phyloP scores from a whole-genome alignment of 37 sponge, comb jelly and placozoan genomes.

The Diacarnus erythraeanus region DNA sequence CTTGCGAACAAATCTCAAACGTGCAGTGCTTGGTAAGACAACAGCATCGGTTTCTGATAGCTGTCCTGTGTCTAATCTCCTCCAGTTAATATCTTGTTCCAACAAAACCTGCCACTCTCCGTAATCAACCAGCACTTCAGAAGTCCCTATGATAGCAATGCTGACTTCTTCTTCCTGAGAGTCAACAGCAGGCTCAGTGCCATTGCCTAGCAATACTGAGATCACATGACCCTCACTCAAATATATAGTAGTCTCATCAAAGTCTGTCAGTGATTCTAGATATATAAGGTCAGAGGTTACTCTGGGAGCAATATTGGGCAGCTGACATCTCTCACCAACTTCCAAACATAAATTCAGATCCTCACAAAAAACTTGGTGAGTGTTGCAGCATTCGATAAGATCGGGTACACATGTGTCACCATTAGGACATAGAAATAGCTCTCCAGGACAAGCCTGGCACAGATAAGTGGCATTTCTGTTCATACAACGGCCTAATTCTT shows the following conservation, averaged over 20 bases:
- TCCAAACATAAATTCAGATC: constrained; percentile 49
- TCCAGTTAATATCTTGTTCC: constrained; percentile 42
- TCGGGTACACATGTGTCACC: constrained; percentile 49
- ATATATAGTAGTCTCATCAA: constrained; percentile 4
- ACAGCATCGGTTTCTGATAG: constrained; percentile 61
- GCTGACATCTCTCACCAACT: constrained; percentile 26
- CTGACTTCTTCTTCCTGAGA: constrained; percentile 71
- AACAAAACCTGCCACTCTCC: constrained; percentile 84
- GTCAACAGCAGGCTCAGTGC: constrained; percentile 49
- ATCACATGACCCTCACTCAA: constrained; percentile 54
- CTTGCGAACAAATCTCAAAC: constrained; percentile 66
- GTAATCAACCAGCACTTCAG: background rate
- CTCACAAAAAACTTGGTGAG: constrained; percentile 39
- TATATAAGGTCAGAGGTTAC: constrained; percentile 24
- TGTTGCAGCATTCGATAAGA: constrained; percentile 40
- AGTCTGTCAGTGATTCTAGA: constrained; percentile 25
- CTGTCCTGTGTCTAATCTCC: background rate
- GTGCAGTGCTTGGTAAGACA: constrained; percentile 59
- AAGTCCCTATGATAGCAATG: constrained; percentile 50
- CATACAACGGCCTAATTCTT: constrained; percentile 37
- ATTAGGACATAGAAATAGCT: constrained; percentile 29
- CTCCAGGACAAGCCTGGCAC: constrained; percentile 69
- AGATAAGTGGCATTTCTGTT: constrained; percentile 41
- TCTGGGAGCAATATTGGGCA: constrained; percentile 74
- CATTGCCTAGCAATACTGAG: constrained; percentile 52